Conservation (phyloP, 2,113 vertebrate species). For the Chauna torquata region DNA sequence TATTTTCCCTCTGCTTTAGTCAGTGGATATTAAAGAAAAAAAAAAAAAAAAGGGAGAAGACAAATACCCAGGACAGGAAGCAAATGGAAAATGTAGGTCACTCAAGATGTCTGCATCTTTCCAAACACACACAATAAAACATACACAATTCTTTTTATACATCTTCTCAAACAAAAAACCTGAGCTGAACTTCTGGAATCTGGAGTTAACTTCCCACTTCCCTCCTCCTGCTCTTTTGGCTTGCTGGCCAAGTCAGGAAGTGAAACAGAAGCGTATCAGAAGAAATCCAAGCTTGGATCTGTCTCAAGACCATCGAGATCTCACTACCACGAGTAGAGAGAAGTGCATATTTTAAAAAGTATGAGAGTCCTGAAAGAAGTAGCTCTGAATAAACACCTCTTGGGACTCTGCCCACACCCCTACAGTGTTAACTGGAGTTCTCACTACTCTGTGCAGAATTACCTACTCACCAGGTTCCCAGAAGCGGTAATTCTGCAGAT, state of each 20-base stretch:
- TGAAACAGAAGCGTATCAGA: background rate
- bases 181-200: background rate
- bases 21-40: background rate
- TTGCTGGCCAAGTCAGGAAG: background rate
- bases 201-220: background rate
- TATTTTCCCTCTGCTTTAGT: background rate
- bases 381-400: background rate
- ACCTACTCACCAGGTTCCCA: background rate
- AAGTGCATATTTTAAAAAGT: background rate
- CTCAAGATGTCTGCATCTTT: background rate
- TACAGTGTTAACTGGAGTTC: background rate
- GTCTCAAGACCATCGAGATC: background rate
- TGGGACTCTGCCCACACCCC: background rate
- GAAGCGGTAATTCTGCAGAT: background rate
- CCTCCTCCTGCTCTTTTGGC: background rate
- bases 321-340: background rate
- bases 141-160: background rate
- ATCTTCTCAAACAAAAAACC: background rate
- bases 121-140: background rate
- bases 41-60: background rate
- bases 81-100: background rate
- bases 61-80: background rate
- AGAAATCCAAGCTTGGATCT: background rate
- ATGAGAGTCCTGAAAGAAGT: background rate
- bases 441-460: background rate